Conservation (phyloP, 2,888 invertebrate species). For the Nebria brevicollis region DNA sequence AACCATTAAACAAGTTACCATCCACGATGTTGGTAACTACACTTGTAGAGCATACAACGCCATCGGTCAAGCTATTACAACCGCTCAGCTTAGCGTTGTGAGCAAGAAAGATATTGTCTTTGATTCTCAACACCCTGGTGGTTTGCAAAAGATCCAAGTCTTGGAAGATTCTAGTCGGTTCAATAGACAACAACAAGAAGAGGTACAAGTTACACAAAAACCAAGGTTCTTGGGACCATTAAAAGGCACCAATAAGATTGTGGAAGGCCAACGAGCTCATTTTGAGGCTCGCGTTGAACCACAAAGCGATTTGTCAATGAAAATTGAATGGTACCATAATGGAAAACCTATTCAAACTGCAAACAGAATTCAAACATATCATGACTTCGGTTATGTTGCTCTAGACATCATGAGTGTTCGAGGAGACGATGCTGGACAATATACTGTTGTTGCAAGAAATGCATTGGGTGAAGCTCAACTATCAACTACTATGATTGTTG, state of each 20-base stretch:
- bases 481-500: slow-evolving; percentile 85
- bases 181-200: slow-evolving; percentile 73
- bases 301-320: slow-evolving; percentile 91
- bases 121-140: slow-evolving; percentile 92
- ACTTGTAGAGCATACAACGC: slow-evolving; percentile 89
- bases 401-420: slow-evolving; percentile 93
- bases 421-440: slow-evolving; percentile 91
- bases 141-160: slow-evolving; percentile 89
- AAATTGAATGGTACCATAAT: slow-evolving; percentile 97
- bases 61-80: slow-evolving; percentile 85
- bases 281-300: slow-evolving; percentile 96
- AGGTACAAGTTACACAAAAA: slow-evolving; percentile 78
- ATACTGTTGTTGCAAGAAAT: slow-evolving; percentile 93
- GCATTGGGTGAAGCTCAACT: slow-evolving; percentile 88
- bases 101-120: slow-evolving; percentile 87
- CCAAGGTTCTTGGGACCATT: slow-evolving; percentile 89
- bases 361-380: slow-evolving; percentile 91
- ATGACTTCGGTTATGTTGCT: slow-evolving; percentile 97
- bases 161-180: slow-evolving; percentile 86
- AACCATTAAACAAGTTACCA: slow-evolving; percentile 89
- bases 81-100: slow-evolving; percentile 83
- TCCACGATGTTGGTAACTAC: slow-evolving; percentile 90
- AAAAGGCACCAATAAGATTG: slow-evolving; percentile 92
- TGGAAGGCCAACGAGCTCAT: slow-evolving; percentile 93
- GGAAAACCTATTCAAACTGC: slow-evolving; percentile 89